phyloP scores from a whole-genome alignment of 1,140 invertebrate genomes.

The Calliphora vicina region DNA sequence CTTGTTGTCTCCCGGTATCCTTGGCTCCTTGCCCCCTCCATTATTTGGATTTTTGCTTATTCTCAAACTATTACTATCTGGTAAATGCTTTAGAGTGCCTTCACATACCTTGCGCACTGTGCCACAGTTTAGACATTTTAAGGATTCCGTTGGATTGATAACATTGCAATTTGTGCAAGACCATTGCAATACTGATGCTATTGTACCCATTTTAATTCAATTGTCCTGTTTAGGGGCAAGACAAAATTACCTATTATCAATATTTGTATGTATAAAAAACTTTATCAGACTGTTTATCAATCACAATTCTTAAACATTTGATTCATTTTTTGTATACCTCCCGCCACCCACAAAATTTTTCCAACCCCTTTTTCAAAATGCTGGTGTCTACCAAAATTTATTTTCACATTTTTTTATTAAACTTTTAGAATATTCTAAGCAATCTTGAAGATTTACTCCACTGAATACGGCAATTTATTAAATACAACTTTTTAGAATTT shows the following conservation, averaged over 20 bases:
- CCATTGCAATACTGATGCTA: slow-evolving; percentile 90
- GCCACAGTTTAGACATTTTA: slow-evolving; percentile 82
- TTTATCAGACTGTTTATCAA: background rate
- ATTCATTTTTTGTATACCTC: slow-evolving; percentile 7
- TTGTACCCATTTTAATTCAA: slow-evolving; percentile 75
- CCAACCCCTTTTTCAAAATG: slow-evolving; percentile 4
- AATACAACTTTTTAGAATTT: background rate
- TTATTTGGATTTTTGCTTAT: background rate
- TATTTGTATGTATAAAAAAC: background rate
- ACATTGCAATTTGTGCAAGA: slow-evolving; percentile 84
- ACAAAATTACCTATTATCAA: background rate
- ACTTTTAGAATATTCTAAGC: background rate
- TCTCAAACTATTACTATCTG: slow-evolving; percentile 28
- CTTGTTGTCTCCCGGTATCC: slow-evolving; percentile 18
- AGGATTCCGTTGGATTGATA: slow-evolving; percentile 84
- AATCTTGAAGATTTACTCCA: background rate
- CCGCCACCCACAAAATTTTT: background rate
- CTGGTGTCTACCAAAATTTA: background rate
- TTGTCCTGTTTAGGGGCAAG: background rate
- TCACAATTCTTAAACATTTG: background rate
- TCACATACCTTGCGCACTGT: slow-evolving; percentile 66
- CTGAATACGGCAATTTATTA: background rate
- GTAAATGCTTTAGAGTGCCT: slow-evolving; percentile 45
- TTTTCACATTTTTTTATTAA: background rate
- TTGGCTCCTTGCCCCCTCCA: background rate